Evolutionary conservation across 1,140 invertebrate species (phyloP), one percentile per base, ranked within the genome.

Genomic region (Magallana gigas): DNA sequence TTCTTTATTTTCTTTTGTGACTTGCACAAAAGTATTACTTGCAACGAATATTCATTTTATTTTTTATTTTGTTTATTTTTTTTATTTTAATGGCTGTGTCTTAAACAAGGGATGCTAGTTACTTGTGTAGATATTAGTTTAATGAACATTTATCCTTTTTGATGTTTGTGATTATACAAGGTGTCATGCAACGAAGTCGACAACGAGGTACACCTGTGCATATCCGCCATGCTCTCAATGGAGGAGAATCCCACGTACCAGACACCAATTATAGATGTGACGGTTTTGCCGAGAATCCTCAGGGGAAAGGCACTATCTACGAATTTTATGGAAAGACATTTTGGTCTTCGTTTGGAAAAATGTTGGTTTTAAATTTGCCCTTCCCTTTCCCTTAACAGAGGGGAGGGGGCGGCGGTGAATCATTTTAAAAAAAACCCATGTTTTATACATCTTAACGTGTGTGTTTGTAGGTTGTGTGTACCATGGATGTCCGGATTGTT

Each of bases 141-240:
- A 23, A 23, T 23, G 23, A 23, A 23, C 23, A 23, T 23, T 23
- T 23, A 23, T 23, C 0, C 23, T 23, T 23, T 23, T 23, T 23
- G 23, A 23, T 23, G 23, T 23, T 23, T 23, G 23, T 23, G 23
- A 23, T 23, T 23, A 23, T 23, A 23, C 16, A 16, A 60, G 16
- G 1, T 60, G 9, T 76, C 1, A 76, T 76, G 56, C 29, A 88
- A 16, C 56, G 64, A 16, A 64, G 84, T 64, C 83, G 76, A 64
- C 56, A 62, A 48, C 3, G 57, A 9, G 87, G 84, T 14, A 68
- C 18, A 82, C 80, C 48, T n/a, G 5, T n/a, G 8, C 57, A 84
- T 58, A 88, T 88, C 36, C 76, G 82, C 4, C 88, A 88, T 57
- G 88, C 88, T 23, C 85, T 88, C 23, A 88, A 88, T 68, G 88